phyloP scores from a whole-genome alignment of 1,140 invertebrate species.

The Andrena cerasifolii region DNA sequence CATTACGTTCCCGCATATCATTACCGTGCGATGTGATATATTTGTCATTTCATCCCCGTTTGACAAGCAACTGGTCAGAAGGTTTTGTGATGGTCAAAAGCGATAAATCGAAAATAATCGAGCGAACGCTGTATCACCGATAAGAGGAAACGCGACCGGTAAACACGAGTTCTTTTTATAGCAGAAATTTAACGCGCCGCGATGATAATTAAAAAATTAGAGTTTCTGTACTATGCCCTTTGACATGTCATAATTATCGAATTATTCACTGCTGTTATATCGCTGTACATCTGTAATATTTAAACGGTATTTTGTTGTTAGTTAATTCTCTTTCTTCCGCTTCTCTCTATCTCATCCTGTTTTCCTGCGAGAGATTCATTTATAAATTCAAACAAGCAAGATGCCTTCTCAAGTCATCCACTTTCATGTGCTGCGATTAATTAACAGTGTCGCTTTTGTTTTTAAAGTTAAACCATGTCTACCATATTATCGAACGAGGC shows the following conservation, averaged over 20 bases:
- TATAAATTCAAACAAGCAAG: too few species aligned
- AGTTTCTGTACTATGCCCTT: not conserved
- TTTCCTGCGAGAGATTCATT: too few species aligned
- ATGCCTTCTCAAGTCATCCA: too few species aligned
- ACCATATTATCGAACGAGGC: constrained; percentile 84
- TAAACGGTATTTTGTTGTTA: not conserved
- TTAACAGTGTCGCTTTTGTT: constrained; percentile 1
- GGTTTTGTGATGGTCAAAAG: constrained; percentile 15
- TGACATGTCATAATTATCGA: not conserved
- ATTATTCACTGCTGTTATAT: not conserved
- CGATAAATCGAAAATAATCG: constrained; percentile 5
- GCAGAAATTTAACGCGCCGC: not conserved
- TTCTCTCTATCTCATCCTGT: not conserved
- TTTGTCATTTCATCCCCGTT: not conserved
- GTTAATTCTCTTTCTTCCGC: not conserved
- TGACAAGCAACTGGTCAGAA: not conserved
- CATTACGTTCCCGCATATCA: not conserved
- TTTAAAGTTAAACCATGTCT: constrained; percentile 74
- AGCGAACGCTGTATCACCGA: not conserved
- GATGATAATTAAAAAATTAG: not conserved
- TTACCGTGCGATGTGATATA: not conserved
- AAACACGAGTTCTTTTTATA: not conserved
- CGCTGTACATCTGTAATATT: not conserved
- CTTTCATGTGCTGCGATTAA: not conserved
- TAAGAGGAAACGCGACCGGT: constrained; percentile 21